phyloP scores from a whole-genome alignment of 1,140 invertebrate species.

The Oncopodura yosiiana region DNA sequence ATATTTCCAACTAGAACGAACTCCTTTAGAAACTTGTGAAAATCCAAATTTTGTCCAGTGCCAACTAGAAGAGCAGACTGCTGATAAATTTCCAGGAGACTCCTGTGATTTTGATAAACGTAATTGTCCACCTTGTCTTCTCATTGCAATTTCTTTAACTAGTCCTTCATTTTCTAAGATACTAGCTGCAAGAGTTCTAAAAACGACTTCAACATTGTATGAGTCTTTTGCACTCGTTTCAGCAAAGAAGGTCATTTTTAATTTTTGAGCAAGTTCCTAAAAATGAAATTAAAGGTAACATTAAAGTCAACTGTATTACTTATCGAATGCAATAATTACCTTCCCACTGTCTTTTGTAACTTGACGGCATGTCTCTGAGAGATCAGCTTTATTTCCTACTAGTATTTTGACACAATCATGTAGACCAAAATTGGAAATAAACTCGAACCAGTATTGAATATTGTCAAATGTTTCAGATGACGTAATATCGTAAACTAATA shows the following conservation, averaged over 20 bases:
- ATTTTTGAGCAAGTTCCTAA: slow-evolving; percentile 59
- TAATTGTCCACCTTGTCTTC: slow-evolving; percentile 17
- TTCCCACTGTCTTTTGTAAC: slow-evolving; percentile 40
- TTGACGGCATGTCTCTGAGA: slow-evolving; percentile 38
- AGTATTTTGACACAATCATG: slow-evolving; percentile 81
- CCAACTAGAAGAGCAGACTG: slow-evolving; percentile 24
- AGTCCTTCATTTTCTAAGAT: slow-evolving; percentile 27
- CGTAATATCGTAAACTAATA: slow-evolving; percentile 85
- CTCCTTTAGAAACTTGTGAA: slow-evolving; percentile 13
- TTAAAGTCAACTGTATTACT: neutral
- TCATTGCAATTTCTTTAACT: slow-evolving; percentile 18
- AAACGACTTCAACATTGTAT: slow-evolving; percentile 52
- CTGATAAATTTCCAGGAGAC: neutral
- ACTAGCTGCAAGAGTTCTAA: slow-evolving; percentile 59
- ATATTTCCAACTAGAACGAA: slow-evolving; percentile 25
- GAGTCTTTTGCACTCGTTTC: slow-evolving; percentile 79
- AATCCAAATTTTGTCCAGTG: slow-evolving; percentile 25
- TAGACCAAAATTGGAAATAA: slow-evolving; percentile 73
- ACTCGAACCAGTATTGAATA: slow-evolving; percentile 76
- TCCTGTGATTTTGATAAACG: slow-evolving; percentile 9
- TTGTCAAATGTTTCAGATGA: slow-evolving; percentile 70
- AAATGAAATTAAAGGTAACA: neutral
- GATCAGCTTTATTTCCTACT: slow-evolving; percentile 56
- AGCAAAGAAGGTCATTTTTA: slow-evolving; percentile 75
- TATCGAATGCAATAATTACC: slow-evolving; percentile 10